Evolutionary conservation across 2,113 vertebrate species (phyloP).

Genomic region (Gobio gobio): DNA sequence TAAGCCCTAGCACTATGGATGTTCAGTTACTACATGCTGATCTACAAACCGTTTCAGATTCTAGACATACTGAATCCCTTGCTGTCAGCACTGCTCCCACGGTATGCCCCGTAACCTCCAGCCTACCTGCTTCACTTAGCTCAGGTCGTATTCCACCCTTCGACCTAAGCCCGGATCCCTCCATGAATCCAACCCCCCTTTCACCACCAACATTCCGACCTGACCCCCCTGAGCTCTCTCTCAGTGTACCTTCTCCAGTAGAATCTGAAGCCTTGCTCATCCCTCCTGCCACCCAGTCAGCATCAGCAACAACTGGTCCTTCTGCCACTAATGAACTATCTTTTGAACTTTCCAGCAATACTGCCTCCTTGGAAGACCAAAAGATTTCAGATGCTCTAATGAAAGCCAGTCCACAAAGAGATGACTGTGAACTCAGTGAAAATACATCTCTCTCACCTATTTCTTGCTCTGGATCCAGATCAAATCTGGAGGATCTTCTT

Average conservation of each 20-base stretch:
- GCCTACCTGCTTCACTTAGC: slow-evolving; percentile 65
- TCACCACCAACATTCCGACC: slow-evolving; percentile 57
- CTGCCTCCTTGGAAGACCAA: slow-evolving; percentile 43
- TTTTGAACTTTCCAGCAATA: slow-evolving; percentile 40
- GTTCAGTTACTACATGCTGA: slow-evolving; percentile 55
- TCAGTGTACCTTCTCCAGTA: slow-evolving; percentile 59
- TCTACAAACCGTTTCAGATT: slow-evolving; percentile 50
- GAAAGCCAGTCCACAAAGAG: slow-evolving; percentile 57
- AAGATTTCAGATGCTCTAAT: slow-evolving; percentile 49
- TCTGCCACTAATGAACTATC: background rate
- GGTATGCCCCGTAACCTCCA: slow-evolving; percentile 52
- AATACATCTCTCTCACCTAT: slow-evolving; percentile 57
- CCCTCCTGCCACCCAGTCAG: slow-evolving; percentile 49
- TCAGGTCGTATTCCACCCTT: slow-evolving; percentile 67
- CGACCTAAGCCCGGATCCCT: slow-evolving; percentile 72
- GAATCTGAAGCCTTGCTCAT: background rate
- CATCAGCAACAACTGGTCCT: slow-evolving; percentile 16
- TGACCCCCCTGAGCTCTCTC: slow-evolving; percentile 71
- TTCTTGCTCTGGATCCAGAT: slow-evolving; percentile 58
- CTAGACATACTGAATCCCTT: slow-evolving; percentile 46
- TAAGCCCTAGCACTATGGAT: slow-evolving; percentile 43
- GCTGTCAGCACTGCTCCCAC: slow-evolving; percentile 52
- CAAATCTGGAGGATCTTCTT: slow-evolving; percentile 72
- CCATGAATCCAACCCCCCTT: slow-evolving; percentile 62
- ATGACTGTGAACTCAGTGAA: slow-evolving; percentile 59